Evolutionary conservation across 1,140 invertebrate genomes (phyloP), one percentile per base, ranked within the genome.

Genomic region (Akabosia matsudoensis): DNA sequence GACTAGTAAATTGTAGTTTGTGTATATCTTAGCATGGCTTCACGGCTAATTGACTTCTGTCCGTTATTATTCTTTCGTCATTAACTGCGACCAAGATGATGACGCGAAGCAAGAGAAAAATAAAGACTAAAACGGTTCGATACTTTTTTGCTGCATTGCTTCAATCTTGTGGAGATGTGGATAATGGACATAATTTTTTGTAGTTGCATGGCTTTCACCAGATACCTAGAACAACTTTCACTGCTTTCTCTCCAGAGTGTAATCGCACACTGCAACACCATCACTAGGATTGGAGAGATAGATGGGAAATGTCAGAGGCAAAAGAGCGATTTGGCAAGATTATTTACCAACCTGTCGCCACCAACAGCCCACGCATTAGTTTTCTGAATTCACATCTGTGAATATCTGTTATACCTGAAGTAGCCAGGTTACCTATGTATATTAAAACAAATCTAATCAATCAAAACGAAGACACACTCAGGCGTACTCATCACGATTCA

Each of bases 21-120:
- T n/a, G n/a, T n/a, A n/a, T n/a, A n/a, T n/a, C n/a, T n/a, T n/a
- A 45, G 28, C 56, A 18, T 54, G 24, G 67, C 76, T 79, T 77
- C 76, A 77, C 34, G 76, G 78, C 78, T 79, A 79, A 79, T 79
- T 79, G 78, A 79, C 76, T 75, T 71, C 56, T 51, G 70, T 51
- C 70, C 33, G 34, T 34, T 67, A 67, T 28, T 67, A n/a, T 61
- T 31, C 30, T 34, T 24, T 26, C 33, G 70, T 72, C 70, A 72
- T 72, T 72, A 72, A 72, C 70, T 72, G 24, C 52, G 73, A 34
- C 28, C n/a, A 26, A 33, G 34, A 74, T n/a, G n/a, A n/a, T 54
- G 73, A 33, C 31, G 31, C 26, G 56, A 74, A 74, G 73, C 33
- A 56, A 71, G 22, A 28, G 24, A 2, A 31, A 4, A 74, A 16